Percentiles rank a stretch among this genome's conserved stretches.
phyloP scores from a whole-genome alignment of 2,113 vertebrate species.

The Mus pahari region DNA sequence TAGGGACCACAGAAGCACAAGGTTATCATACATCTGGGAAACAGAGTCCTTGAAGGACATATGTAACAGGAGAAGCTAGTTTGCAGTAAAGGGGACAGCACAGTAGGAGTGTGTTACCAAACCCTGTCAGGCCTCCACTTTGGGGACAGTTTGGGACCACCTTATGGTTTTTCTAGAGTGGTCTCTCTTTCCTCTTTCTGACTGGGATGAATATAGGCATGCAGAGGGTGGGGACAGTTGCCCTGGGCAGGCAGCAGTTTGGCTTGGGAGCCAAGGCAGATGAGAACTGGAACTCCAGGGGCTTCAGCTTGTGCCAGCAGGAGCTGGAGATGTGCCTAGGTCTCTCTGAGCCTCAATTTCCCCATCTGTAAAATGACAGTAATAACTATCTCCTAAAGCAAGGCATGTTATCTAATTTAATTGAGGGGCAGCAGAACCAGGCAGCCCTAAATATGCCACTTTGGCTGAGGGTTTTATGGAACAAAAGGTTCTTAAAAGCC shows the following conservation, averaged over 20 bases:
- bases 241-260: background rate
- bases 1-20: background rate
- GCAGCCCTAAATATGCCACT: background rate
- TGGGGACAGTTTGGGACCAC: background rate
- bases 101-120: fast-evolving
- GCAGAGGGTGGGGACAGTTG: fast-evolving
- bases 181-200: background rate
- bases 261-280: background rate
- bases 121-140: background rate
- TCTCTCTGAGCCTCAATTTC: background rate
- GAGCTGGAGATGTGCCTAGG: background rate
- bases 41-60: background rate
- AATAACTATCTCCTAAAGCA: background rate
- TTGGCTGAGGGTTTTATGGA: background rate
- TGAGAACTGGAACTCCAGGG: background rate
- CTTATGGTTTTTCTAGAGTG: background rate
- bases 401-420: background rate
- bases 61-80: no score
- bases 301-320: background rate
- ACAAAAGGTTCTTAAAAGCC: background rate
- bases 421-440: background rate
- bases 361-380: background rate
- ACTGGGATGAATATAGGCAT: background rate
- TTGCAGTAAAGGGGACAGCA: fast-evolving
- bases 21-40: background rate